Evolutionary conservation across 2,888 invertebrate species (phyloP).

Genomic region (Tetragnatha montana): DNA sequence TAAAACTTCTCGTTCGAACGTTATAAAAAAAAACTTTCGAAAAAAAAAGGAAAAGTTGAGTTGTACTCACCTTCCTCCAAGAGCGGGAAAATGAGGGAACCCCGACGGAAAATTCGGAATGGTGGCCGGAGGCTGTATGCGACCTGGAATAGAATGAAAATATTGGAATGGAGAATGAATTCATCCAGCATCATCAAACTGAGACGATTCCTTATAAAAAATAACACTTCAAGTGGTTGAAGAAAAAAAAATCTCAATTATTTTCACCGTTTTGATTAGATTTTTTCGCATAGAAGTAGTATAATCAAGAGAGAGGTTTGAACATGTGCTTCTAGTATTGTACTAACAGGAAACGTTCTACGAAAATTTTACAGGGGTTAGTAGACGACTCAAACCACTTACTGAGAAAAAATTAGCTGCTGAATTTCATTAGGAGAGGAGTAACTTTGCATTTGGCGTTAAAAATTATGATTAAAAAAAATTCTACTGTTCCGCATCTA

Average conservation of each 20-base stretch:
- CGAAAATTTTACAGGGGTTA: no score
- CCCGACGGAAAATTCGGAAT: conserved; percentile 73
- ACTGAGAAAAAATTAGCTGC: no score
- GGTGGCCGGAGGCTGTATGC: conserved; percentile 72
- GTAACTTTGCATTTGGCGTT: no score
- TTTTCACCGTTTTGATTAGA: conserved; percentile 51
- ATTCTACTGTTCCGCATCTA: no score
- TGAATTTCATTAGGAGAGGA: no score
- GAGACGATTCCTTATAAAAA: conserved; percentile 1
- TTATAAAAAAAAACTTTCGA: background rate
- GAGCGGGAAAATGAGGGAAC: conserved; percentile 73
- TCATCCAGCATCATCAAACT: conserved; percentile 5
- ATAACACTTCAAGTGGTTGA: background rate
- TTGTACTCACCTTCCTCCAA: conserved; percentile 72
- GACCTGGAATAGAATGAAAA: conserved; percentile 69
- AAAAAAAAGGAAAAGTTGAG: conserved; percentile 10
- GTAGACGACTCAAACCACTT: no score
- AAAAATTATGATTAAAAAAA: no score
- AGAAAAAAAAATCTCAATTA: conserved; percentile 29
- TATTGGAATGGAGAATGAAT: conserved; percentile 17
- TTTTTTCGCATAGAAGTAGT: background rate
- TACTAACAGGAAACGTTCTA: no score
- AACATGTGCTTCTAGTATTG: no score
- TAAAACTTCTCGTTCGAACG: background rate
- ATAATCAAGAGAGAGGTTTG: no score